phyloP scores from a whole-genome alignment of 2,888 invertebrate species.

The Proisotoma minuta region DNA sequence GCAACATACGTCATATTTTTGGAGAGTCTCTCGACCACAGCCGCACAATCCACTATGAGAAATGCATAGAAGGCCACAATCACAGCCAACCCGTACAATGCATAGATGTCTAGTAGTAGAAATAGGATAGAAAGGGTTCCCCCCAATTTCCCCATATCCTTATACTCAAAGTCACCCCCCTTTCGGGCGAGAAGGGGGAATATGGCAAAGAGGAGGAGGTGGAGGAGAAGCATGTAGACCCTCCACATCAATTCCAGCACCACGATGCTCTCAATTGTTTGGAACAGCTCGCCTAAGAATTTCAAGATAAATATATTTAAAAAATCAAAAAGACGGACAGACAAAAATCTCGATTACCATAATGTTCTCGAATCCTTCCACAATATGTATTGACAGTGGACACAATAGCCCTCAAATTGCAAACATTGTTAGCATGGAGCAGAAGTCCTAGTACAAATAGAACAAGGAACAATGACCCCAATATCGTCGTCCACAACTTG shows the following conservation, averaged over 20 bases:
- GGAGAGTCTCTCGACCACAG: constrained; percentile 29
- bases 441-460: constrained; percentile 28
- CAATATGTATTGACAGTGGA: constrained; percentile 31
- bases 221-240: constrained; percentile 27
- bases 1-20: constrained; percentile 30
- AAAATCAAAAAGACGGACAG: background rate
- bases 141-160: background rate
- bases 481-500: background rate
- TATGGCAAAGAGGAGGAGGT: constrained; percentile 18
- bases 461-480: constrained; percentile 30
- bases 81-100: constrained; percentile 21
- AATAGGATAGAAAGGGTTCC: constrained; percentile 9
- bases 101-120: constrained; percentile 20
- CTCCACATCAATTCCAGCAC: constrained; percentile 29
- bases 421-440: constrained; percentile 24
- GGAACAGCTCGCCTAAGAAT: background rate
- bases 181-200: constrained; percentile 19
- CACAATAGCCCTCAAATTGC: constrained; percentile 24
- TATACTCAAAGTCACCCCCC: too few species aligned
- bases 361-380: constrained; percentile 22
- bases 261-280: constrained; percentile 7
- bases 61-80: constrained; percentile 31
- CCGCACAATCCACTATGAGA: constrained; percentile 31
- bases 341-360: constrained; percentile 10
- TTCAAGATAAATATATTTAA: constrained; percentile 6